Conservation (phyloP, 2,888 invertebrate species). For the Smittia sp. region DNA sequence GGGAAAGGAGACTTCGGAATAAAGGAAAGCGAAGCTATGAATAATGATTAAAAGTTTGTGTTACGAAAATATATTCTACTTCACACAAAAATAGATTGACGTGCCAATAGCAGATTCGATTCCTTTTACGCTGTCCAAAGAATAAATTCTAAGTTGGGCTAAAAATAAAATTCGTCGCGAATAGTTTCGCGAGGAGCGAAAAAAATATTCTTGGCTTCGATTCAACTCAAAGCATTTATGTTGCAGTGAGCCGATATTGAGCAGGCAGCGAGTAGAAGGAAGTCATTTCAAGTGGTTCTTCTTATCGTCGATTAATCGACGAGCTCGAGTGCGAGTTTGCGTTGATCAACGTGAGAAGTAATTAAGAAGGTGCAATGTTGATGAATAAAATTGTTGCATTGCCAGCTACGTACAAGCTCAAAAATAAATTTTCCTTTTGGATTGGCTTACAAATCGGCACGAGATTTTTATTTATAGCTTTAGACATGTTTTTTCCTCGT, state of each 20-base stretch:
- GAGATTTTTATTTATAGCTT: constrained; percentile 38
- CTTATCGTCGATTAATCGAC: too few species aligned
- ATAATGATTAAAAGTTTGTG: too few species aligned
- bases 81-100: constrained; percentile 32
- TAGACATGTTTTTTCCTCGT: constrained; percentile 33
- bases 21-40: too few species aligned
- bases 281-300: too few species aligned
- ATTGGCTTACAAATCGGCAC: constrained; percentile 30
- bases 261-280: too few species aligned
- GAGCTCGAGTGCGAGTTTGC: too few species aligned
- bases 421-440: constrained; percentile 3
- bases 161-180: constrained; percentile 13
- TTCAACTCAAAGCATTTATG: constrained; percentile 36
- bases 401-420: background rate
- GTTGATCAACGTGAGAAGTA: too few species aligned
- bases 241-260: background rate
- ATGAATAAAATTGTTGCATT: background rate
- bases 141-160: background rate
- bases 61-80: background rate
- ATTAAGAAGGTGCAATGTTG: background rate
- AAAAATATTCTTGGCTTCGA: constrained; percentile 27
- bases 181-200: constrained; percentile 10
- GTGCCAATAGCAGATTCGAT: background rate
- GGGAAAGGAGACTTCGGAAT: too few species aligned
- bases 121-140: constrained; percentile 37